phyloP scores from a whole-genome alignment of 2,888 invertebrate genomes.

The Arge pagana region DNA sequence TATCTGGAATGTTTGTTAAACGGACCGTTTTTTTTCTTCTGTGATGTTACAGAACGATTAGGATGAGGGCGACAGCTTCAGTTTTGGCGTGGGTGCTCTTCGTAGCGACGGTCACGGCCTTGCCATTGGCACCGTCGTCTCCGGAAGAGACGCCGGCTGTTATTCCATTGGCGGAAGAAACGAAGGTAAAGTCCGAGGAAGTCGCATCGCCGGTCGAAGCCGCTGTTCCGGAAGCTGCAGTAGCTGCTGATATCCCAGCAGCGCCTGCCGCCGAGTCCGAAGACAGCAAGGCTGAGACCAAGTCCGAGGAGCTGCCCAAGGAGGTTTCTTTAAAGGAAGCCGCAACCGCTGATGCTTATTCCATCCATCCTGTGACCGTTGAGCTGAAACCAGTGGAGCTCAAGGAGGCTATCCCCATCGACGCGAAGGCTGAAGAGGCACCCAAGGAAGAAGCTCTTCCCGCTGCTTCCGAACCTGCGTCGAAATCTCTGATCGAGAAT shows the following conservation, averaged over 20 bases:
- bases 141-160: conserved; percentile 57
- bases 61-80: conserved; percentile 37
- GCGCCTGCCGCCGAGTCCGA: conserved; percentile 24
- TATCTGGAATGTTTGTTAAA: background rate
- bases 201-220: conserved; percentile 31
- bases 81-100: conserved; percentile 61
- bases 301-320: conserved; percentile 27
- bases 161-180: conserved; percentile 52
- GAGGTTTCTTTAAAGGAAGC: too few species aligned
- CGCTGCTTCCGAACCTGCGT: too few species aligned
- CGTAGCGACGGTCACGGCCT: conserved; percentile 64
- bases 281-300: conserved; percentile 29
- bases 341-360: conserved; percentile 31
- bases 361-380: conserved; percentile 36
- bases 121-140: conserved; percentile 66
- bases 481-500: too few species aligned
- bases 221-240: conserved; percentile 53
- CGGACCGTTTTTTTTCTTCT: conserved; percentile 18
- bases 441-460: conserved; percentile 21
- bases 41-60: conserved; percentile 65
- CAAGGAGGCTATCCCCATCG: conserved; percentile 13
- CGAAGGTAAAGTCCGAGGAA: conserved; percentile 2
- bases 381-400: conserved; percentile 22
- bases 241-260: conserved; percentile 26
- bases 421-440: conserved; percentile 25